Conservation (phyloP, 2,113 vertebrate genomes). For the Rhagologus leucostigma region DNA sequence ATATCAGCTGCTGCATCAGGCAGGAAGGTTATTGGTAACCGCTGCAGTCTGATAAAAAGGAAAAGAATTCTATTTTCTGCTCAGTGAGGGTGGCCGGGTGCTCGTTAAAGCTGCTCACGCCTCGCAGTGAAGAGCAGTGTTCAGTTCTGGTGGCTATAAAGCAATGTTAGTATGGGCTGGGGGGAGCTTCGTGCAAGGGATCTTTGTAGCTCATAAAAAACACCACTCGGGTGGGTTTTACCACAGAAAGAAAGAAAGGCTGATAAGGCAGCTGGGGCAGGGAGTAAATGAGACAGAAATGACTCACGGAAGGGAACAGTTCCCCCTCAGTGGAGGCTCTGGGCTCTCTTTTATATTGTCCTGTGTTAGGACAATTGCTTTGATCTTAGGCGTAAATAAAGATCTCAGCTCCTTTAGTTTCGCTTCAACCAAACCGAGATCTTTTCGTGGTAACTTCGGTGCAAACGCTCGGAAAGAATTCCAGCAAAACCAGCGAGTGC, state of each 20-base stretch:
- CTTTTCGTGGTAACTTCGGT: background rate
- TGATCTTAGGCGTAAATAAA: background rate
- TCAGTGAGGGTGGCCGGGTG: background rate
- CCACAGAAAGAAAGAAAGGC: background rate
- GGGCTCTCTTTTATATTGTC: background rate
- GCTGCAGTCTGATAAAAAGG: background rate
- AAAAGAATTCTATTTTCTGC: background rate
- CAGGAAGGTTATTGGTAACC: background rate
- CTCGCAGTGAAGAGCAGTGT: background rate
- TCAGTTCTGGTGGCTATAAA: background rate
- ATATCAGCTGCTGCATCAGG: background rate
- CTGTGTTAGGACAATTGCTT: background rate
- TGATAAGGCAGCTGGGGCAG: background rate
- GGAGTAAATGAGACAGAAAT: background rate
- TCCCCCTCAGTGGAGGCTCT: background rate
- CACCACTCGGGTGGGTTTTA: background rate
- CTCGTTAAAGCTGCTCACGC: background rate
- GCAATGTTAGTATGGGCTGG: background rate
- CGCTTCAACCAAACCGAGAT: background rate
- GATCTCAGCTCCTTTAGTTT: background rate
- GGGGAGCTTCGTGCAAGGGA: background rate
- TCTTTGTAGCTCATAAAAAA: background rate
- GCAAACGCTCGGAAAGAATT: background rate
- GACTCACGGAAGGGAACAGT: background rate
- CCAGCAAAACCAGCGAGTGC: rapidly evolving